These are phyloP conservation scores for Dilophus febrilis DNA, from an alignment of 2,888 invertebrate species.

Conservation along the genomic window DNA sequence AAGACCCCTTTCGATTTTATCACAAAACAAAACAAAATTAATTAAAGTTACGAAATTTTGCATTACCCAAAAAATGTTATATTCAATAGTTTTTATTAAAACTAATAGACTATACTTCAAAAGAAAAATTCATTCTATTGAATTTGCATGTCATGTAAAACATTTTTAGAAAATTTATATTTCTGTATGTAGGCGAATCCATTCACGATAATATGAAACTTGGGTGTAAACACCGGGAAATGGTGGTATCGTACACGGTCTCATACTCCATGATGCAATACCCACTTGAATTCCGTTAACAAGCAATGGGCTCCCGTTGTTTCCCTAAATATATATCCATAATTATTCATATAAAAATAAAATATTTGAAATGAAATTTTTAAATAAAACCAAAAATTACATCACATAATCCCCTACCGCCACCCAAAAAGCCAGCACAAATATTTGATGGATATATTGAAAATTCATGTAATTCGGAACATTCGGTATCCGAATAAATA, in stretches of 20 bases:
- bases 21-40: too few species aligned
- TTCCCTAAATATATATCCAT: slow-evolving; percentile 14
- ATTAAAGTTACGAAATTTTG: too few species aligned
- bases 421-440: slow-evolving; percentile 30
- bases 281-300: slow-evolving; percentile 25
- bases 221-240: slow-evolving; percentile 31
- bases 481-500: slow-evolving; percentile 25
- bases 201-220: slow-evolving; percentile 21
- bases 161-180: too few species aligned
- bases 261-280: slow-evolving; percentile 31
- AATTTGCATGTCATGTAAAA: too few species aligned
- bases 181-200: slow-evolving; percentile 13
- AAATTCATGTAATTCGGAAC: slow-evolving; percentile 20
- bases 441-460: slow-evolving; percentile 24
- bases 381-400: slow-evolving; percentile 12
- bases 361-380: too few species aligned
- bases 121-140: too few species aligned
- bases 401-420: slow-evolving; percentile 32
- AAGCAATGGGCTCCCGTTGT: slow-evolving; percentile 31
- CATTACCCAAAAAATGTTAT: too few species aligned
- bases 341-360: background rate
- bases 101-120: too few species aligned
- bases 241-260: slow-evolving; percentile 28
- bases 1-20: too few species aligned
- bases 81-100: too few species aligned